phyloP scores from a whole-genome alignment of 2,113 vertebrate species.

The Empidonax alnorum region DNA sequence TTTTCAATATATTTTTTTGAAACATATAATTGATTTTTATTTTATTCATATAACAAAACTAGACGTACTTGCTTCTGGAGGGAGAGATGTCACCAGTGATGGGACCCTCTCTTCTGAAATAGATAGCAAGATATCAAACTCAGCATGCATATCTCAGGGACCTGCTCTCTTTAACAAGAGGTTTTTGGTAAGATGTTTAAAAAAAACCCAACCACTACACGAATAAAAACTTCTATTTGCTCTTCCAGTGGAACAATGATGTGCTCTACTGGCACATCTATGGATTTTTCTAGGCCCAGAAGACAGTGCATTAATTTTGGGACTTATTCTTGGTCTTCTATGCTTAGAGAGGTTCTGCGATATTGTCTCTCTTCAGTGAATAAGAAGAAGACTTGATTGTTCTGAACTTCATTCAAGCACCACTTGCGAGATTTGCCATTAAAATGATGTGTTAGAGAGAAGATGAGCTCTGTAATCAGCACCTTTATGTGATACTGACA shows the following conservation, averaged over 20 bases:
- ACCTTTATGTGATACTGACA: neutral
- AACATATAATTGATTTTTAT: neutral
- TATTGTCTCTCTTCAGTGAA: neutral
- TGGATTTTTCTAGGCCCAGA: neutral
- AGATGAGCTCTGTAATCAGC: neutral
- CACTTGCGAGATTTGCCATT: neutral
- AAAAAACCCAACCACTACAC: neutral
- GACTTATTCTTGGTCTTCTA: neutral
- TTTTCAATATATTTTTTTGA: neutral
- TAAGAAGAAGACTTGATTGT: neutral
- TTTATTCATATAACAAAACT: neutral
- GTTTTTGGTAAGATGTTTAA: neutral
- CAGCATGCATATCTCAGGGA: neutral
- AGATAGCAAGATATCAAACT: neutral
- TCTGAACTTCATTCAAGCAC: neutral
- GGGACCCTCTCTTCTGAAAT: neutral
- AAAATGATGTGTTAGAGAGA: neutral
- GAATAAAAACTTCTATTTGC: neutral
- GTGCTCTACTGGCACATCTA: neutral
- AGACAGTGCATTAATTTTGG: neutral
- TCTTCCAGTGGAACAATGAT: neutral
- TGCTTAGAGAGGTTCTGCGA: neutral
- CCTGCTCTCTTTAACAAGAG: fast-evolving
- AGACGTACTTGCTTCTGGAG: neutral
- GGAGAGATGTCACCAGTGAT: neutral